These are phyloP conservation scores for Danaus melanippus DNA, from an alignment of 1,140 invertebrate genomes.

Conservation along the genomic window DNA sequence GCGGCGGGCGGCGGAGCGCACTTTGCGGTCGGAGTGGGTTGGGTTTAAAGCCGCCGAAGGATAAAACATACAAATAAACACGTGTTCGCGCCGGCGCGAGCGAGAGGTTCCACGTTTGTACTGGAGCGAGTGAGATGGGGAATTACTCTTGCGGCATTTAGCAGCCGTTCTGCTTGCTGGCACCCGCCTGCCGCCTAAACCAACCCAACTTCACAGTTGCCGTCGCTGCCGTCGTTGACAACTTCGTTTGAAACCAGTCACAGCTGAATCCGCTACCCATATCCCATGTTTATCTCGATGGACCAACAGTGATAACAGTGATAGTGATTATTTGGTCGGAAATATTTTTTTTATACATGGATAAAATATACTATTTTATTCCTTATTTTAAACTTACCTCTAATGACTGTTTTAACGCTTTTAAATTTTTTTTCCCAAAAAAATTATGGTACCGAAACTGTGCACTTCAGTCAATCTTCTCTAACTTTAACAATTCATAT, in stretches of 20 bases:
- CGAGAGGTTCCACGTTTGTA: constrained; percentile 47
- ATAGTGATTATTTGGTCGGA: no score
- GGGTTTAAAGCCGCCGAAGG: constrained; percentile 74
- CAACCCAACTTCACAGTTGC: constrained; percentile 15
- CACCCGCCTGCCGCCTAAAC: constrained; percentile 33
- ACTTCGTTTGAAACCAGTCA: neutral
- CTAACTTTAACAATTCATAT: no score
- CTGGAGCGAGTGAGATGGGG: constrained; percentile 49
- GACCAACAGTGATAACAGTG: no score
- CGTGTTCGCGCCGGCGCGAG: constrained; percentile 72
- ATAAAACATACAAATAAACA: constrained; percentile 75
- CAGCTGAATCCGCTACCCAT: no score
- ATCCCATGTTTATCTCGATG: no score
- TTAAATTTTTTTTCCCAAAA: no score
- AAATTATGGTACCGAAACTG: no score
- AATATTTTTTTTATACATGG: no score
- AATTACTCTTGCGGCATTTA: constrained; percentile 66
- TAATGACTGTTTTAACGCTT: no score
- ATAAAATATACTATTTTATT: no score
- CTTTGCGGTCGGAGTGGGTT: constrained; percentile 72
- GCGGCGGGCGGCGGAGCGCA: constrained; percentile 63
- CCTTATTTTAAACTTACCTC: no score
- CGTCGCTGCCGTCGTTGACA: constrained; percentile 16
- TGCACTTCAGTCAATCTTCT: no score
- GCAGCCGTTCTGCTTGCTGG: constrained; percentile 43